Percentiles rank a stretch among this genome's conserved stretches.
These are phyloP conservation scores for Pandion haliaetus DNA, from an alignment of 2,113 vertebrate genomes.

Conservation along the genomic window DNA sequence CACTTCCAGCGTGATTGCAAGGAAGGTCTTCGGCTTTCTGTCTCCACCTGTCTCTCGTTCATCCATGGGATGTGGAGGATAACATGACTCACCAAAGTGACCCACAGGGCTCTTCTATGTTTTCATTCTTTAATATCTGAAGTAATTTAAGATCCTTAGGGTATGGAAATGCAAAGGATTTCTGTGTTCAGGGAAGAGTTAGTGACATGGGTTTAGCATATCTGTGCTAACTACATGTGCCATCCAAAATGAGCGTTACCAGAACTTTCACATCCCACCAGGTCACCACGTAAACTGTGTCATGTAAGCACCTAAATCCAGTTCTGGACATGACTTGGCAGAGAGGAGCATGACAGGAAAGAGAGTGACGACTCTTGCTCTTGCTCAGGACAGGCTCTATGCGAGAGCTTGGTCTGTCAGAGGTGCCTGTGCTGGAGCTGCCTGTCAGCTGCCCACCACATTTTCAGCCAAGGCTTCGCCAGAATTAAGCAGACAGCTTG, in stretches of 20 bases:
- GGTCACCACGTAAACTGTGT: neutral
- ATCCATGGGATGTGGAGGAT: rapidly evolving
- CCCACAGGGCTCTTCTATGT: neutral
- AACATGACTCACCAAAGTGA: rapidly evolving
- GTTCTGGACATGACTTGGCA: neutral
- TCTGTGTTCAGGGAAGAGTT: neutral
- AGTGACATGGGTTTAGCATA: neutral
- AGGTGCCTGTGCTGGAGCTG: neutral
- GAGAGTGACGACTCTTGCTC: no score
- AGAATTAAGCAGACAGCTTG: neutral
- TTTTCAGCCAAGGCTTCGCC: neutral
- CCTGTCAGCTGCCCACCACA: neutral
- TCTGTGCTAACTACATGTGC: neutral
- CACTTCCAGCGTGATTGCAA: no score
- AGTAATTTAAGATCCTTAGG: neutral
- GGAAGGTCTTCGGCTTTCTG: neutral
- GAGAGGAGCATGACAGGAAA: neutral
- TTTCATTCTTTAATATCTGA: neutral
- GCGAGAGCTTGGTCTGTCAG: neutral
- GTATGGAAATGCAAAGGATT: neutral
- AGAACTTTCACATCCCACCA: neutral
- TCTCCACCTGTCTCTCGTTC: rapidly evolving
- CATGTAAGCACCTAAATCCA: neutral
- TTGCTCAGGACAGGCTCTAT: neutral
- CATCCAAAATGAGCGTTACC: neutral